Base-by-base conservation (phyloP, 2,113 vertebrate species). In the Indicator maculatus region DNA sequence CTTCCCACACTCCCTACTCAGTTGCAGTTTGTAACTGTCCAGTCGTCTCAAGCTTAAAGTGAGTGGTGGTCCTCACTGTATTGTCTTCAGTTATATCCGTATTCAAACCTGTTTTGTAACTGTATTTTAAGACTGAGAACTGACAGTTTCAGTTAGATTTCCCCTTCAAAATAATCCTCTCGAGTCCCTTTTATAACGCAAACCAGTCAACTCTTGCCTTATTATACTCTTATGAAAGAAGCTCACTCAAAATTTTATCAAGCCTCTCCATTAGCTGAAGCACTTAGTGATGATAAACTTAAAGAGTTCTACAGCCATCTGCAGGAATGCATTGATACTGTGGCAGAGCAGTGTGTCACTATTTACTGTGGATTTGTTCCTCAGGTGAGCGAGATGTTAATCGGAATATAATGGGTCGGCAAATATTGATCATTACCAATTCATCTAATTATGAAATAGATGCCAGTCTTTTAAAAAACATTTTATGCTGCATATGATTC, bases 271-370 rank as follows among this genome's bases (percentile, higher is more conserved):
- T 83, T 78, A 93, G 83, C 74, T 86, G 69, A 79, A 86, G 55
- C 60, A 52, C 81, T 92, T 76, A 17, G 74, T 71, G 55, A n/a
- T 86, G 85, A 93, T 88, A 92, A 87, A 94, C 88, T 85, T 85
- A 80, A 84, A 97, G 94, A 91, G 92, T 95, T 96, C 72, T 96
- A 89, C 93, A 94, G 90, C 94, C 94, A 93, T 94, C 94, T 96
- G 91, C 95, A 93, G 90, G 95, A 96, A 96, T 89, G 78, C 90
- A 50, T 70, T 60, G 97, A 97, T 96, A 96, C 78, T 97, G 95
- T 96, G 93, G 41, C 86, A 91, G 83, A 91, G 66, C 2, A 0
- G 27, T 39, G 26, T 70, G 45, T 50, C 86, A 30, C 64, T 92
- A 5, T 86, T 94, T 93, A 38, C 47, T 58, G 13, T 60, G 20